Evolutionary conservation across 37 sponge, comb jelly and placozoan genomes (phyloP).

Genomic region (Spongilla lacustris): DNA sequence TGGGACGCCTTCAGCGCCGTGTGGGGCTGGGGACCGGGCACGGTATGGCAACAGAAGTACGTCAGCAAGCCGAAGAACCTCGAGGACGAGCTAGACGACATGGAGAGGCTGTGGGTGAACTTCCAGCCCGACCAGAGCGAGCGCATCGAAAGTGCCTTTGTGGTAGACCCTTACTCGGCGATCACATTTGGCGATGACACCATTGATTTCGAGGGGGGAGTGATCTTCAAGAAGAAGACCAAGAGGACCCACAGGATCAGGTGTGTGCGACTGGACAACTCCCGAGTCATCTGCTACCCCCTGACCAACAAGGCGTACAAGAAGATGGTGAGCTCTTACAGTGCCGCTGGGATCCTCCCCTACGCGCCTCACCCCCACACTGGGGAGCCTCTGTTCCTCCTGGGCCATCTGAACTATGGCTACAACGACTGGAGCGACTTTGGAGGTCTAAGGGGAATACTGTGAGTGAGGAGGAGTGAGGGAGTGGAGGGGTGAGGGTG

Average conservation of each 20-base stretch:
- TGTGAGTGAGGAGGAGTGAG: constrained; percentile 61
- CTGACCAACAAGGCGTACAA: constrained; percentile 27
- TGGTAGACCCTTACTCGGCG: neutral
- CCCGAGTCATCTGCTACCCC: neutral
- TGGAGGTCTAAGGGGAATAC: constrained; percentile 55
- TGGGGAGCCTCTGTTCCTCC: constrained; percentile 58
- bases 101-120: constrained; percentile 17
- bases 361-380: constrained; percentile 61
- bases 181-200: constrained; percentile 13
- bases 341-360: constrained; percentile 66
- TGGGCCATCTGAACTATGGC: constrained; percentile 62
- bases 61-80: neutral
- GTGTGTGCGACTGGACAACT: constrained; percentile 12
- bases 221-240: constrained; percentile 4
- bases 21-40: constrained; percentile 17
- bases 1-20: constrained; percentile 13
- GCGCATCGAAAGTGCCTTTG: constrained; percentile 42
- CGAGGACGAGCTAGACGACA: neutral
- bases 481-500: constrained; percentile 64
- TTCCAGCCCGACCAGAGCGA: constrained; percentile 13
- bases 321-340: neutral
- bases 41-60: constrained; percentile 40
- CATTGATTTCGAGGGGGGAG: constrained; percentile 45
- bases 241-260: constrained; percentile 23
- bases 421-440: constrained; percentile 69